Conservation (phyloP, 2,113 vertebrate species). For the Semnornis frantzii region DNA sequence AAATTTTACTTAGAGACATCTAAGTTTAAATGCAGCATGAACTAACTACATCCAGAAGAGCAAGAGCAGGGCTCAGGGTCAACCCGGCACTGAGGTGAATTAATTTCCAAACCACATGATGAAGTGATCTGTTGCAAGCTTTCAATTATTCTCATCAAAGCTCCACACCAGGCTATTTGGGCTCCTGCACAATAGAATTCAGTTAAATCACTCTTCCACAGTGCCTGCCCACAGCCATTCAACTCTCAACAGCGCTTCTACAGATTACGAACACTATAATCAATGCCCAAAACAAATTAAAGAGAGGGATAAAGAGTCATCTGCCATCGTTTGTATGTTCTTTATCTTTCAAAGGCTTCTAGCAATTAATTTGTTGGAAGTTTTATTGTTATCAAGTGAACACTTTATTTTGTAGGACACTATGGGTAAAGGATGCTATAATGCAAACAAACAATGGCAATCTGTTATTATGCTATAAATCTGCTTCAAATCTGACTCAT, state of each 20-base stretch:
- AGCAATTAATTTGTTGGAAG: conserved; percentile 43
- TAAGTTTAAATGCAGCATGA: not conserved
- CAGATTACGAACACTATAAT: conserved; percentile 25
- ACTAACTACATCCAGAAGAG: not conserved
- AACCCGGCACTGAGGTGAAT: not conserved
- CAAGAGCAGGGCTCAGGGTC: not conserved
- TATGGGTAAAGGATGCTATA: not conserved
- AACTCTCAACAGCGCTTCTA: not conserved
- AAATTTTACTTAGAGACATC: not conserved
- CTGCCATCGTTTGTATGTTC: not conserved
- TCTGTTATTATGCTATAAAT: conserved; percentile 30
- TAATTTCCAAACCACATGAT: not conserved
- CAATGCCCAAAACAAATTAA: conserved; percentile 58
- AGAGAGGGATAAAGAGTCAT: not conserved
- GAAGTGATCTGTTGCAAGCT: not conserved
- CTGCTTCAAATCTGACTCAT: conserved; percentile 28
- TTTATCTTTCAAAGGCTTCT: conserved; percentile 35
- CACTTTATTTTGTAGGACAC: conserved; percentile 20
- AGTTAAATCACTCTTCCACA: not conserved
- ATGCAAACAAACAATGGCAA: conserved; percentile 40
- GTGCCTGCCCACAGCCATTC: not conserved
- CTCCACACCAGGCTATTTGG: not conserved
- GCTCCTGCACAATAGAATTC: not conserved
- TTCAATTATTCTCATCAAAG: not conserved
- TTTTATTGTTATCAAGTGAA: conserved; percentile 50